These are phyloP conservation scores for Schlechtendalia chinensis DNA, from an alignment of 1,140 invertebrate species.

Conservation along the genomic window DNA sequence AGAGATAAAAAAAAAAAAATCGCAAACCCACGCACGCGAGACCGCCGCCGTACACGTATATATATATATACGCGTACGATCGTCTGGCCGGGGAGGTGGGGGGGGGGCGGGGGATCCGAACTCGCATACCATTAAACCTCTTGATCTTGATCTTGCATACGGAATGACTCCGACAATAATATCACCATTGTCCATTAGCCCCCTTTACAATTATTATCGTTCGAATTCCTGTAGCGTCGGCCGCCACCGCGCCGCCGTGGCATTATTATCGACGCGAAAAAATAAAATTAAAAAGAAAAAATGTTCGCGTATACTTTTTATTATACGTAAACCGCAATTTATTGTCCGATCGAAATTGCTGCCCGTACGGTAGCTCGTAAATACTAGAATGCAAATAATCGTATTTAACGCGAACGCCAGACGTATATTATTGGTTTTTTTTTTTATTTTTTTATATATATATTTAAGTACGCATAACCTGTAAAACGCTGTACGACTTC, in stretches of 20 bases:
- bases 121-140: slow-evolving; percentile 44
- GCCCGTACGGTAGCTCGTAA: slow-evolving; percentile 32
- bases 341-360: slow-evolving; percentile 30
- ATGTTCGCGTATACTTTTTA: too few species aligned
- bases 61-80: background rate
- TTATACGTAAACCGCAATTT: slow-evolving; percentile 14
- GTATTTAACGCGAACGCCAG: slow-evolving; percentile 16
- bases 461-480: too few species aligned
- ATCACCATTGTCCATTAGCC: slow-evolving; percentile 43
- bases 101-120: background rate
- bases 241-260: background rate
- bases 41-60: background rate
- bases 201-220: slow-evolving; percentile 44
- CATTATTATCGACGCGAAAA: slow-evolving; percentile 28
- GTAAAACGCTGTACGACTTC: too few species aligned
- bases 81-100: background rate
- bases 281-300: background rate
- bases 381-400: slow-evolving; percentile 25
- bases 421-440: background rate
- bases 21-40: slow-evolving; percentile 29
- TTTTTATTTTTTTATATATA: too few species aligned
- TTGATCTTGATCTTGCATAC: slow-evolving; percentile 50
- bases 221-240: background rate
- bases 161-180: slow-evolving; percentile 48
- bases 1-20: slow-evolving; percentile 4